Evolutionary conservation across 2,797 vertebrate genomes (phyloP), one percentile per base, ranked within the genome.

Genomic region (Diplodus sargus): DNA sequence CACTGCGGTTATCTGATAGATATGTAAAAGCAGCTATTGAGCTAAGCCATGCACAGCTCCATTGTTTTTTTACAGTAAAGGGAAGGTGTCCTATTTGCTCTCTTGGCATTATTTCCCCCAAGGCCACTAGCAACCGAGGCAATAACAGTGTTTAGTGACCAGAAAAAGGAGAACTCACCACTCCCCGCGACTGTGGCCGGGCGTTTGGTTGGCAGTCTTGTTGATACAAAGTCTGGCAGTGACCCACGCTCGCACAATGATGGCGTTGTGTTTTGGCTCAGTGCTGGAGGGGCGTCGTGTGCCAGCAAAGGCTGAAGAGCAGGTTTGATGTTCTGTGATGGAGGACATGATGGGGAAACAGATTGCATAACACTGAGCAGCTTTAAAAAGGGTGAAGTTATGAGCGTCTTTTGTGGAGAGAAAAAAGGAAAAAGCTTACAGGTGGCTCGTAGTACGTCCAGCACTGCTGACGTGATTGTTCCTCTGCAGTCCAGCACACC

Each of bases 161-260:
- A 88, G 65, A 93, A 95, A 95, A 96, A 95, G 93, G 85, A 95
- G 95, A 95, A 96, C 95, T 96, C 90, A 95, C 95, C 95, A 65
- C 89, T 93, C 86, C 88, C 90, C 34, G 77, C 86, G 79, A 88
- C 80, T 78, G 79, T 78, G 75, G 79, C 66, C 47, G 53, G 60
- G 67, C 81, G 80, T 87, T 85, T 91, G 66, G 61, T 54, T 64
- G 80, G 79, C 77, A 87, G 86, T 75, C 64, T 83, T 65, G 78
- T 75, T 76, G 93, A 82, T 45, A 62, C 53, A 63, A 61, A 74
- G 74, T 81, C 81, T 89, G 87, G 83, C 88, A 81, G 76, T 23
- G 90, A 57, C 59, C 82, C 78, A 68, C 3, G 13, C 63, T 78
- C 86, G 74, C 74, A 84, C 77, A 85, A 61, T 79, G 82, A 53